Evolutionary conservation across 1,140 invertebrate species (phyloP).

Genomic region (Bombus confusus): DNA sequence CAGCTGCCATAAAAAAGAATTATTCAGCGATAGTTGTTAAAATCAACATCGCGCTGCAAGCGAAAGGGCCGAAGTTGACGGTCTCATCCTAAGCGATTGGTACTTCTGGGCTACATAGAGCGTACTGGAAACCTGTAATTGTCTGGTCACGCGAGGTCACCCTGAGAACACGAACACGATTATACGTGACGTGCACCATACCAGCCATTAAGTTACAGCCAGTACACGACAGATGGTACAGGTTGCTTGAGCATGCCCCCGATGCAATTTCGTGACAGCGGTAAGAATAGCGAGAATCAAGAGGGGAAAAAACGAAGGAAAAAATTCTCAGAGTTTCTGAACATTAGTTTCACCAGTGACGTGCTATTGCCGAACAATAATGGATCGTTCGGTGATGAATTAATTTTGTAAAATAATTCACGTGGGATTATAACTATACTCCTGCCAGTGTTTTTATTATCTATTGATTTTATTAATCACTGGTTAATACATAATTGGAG

Average conservation of each 20-base stretch:
- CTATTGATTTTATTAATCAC: background rate
- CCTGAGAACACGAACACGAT: constrained; percentile 66
- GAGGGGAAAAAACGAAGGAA: background rate
- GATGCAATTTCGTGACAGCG: constrained; percentile 54
- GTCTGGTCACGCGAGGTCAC: constrained; percentile 68
- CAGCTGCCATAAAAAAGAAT: background rate
- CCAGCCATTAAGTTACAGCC: constrained; percentile 59
- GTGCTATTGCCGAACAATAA: background rate
- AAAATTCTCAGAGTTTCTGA: constrained; percentile 27
- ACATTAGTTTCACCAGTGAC: background rate
- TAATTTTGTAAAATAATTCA: background rate
- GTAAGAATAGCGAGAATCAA: constrained; percentile 35
- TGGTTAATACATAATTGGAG: background rate
- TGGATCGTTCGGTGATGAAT: background rate
- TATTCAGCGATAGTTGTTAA: constrained; percentile 14
- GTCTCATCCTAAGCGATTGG: constrained; percentile 58
- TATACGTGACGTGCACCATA: constrained; percentile 66
- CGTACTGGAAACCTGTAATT: constrained; percentile 67
- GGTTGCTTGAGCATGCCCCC: constrained; percentile 49
- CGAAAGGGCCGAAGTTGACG: constrained; percentile 4
- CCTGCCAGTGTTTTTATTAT: background rate
- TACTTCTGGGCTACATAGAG: constrained; percentile 58
- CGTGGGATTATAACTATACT: background rate
- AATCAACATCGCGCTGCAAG: constrained; percentile 16
- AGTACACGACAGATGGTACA: constrained; percentile 65